phyloP scores from a whole-genome alignment of 2,113 vertebrate species.

The Campylomormyrus tamandua region DNA sequence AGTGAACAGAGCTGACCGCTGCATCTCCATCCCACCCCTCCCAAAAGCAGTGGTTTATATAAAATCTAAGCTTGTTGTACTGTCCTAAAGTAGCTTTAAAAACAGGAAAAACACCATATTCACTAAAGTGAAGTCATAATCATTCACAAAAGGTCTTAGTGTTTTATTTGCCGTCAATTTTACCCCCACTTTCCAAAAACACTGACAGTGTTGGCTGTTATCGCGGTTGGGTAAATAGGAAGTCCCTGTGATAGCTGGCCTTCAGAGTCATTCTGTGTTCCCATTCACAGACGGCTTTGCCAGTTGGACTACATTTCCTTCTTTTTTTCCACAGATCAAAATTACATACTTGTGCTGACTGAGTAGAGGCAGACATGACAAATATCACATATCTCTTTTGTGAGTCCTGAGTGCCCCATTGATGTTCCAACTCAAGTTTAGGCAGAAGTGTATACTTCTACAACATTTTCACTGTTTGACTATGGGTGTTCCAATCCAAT shows the following conservation, averaged over 20 bases:
- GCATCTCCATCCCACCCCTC: neutral
- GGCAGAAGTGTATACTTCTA: neutral
- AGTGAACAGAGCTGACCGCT: neutral
- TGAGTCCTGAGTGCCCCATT: neutral
- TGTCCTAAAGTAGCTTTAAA: neutral
- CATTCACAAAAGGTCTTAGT: neutral
- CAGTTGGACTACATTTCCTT: neutral
- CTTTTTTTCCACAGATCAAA: neutral
- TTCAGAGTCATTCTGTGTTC: neutral
- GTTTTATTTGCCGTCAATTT: constrained; percentile 25
- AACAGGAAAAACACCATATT: neutral
- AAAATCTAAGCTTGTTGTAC: neutral
- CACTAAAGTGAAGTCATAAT: neutral
- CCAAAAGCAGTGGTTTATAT: neutral
- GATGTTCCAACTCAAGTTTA: neutral
- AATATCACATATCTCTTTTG: neutral
- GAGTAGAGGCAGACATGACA: neutral
- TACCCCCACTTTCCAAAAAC: constrained; percentile 15
- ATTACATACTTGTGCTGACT: neutral
- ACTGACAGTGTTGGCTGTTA: constrained; percentile 34
- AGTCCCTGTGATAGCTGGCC: constrained; percentile 20
- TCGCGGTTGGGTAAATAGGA: constrained; percentile 29
- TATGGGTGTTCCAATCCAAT: neutral
- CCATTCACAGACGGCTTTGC: neutral
- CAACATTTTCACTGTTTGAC: neutral